Evolutionary conservation across 2,797 vertebrate genomes (phyloP), one percentile per base, ranked within the genome.

Genomic region (Urophycis tenuis): DNA sequence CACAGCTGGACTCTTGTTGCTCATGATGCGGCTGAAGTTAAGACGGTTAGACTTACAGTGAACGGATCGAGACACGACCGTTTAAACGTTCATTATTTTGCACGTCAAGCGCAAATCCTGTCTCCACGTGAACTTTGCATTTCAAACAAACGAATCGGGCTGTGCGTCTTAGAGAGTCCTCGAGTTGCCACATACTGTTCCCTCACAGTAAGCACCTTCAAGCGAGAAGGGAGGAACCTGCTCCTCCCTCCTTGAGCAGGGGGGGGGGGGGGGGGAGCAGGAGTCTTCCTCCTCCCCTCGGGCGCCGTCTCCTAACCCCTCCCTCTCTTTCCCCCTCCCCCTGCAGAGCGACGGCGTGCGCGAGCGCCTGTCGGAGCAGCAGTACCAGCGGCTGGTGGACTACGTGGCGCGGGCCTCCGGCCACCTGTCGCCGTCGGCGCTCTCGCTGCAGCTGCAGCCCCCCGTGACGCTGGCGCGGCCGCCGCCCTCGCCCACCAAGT

Each of bases 301-400:
- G 11, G 53, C 3, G 53, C n/a, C 53, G 5, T 25, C 53, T 19
- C 53, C 11, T 25, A 60, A n/a, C n/a, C 53, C 45, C 4, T n/a
- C n/a, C n/a, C n/a, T n/a, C n/a, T n/a, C n/a, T n/a, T n/a, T n/a
- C n/a, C 72, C 34, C 79, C 35, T 75, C 45, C 73, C 73, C 78
- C 88, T n/a, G n/a, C 92, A 98, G 96, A 91, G 88, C 0, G 96
- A 98, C 1, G 92, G 95, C 33, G 87, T 82, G 10, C 91, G 96
- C 34, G 98, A 99, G 86, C 94, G 95, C 14, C 91, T 99, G 9
- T 96, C 97, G 0, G 97, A 98, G 77, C 96, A 96, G 78, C 97
- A 99, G 81, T 98, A 99, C n/a, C 94, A 86, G 73, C 93, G 97
- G 15, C 93, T 99, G 7, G 92, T 98, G 89, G 96, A 99, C 81